Evolutionary conservation across 2,797 vertebrate genomes (phyloP), one percentile per base, ranked within the genome.

Genomic region (Micropoecilia bifurca): DNA sequence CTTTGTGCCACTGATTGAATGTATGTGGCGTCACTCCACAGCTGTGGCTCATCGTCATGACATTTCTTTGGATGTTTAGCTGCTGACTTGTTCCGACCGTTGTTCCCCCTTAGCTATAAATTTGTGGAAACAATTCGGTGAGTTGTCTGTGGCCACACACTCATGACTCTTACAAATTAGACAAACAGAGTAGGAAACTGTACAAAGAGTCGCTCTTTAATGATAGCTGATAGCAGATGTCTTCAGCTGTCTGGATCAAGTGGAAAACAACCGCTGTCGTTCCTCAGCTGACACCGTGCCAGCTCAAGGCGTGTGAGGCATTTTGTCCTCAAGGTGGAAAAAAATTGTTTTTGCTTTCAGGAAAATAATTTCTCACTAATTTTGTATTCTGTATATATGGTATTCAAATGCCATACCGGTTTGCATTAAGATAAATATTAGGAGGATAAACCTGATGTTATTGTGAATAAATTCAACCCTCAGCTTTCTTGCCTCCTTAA

Each of bases 181-280:
- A 71, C 75, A 45, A 79, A 78, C 75, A 39, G 74, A 41, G 28
- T 74, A 57, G 72, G 72, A 72, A 63, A 63, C 53, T 66, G 33
- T 57, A 72, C 61, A 47, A 74, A 80, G 53, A 1, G 5, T 77
- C 9, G 45, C n/a, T 25, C 73, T 85, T 77, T 85, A 79, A 90
- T 88, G 80, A 87, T 46, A 71, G 77, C 4, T 71, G 76, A 36
- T 88, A 87, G 92, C 73, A 87, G 85, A 85, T 88, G 87, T 48
- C 77, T 90, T 66, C 69, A 84, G 74, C 6, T 89, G 80, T 87
- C 78, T 91, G 74, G 47, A 77, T 80, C 16, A 76, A 79, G 61
- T 89, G 82, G 83, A 88, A 90, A 90, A 87, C 80, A 86, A 80
- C 79, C 25, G 3, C 50, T 79, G 73, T 61, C 13, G 0, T 79